These are phyloP conservation scores for Thomomys bottae DNA, from an alignment of 2,113 vertebrate genomes.

Conservation along the genomic window DNA sequence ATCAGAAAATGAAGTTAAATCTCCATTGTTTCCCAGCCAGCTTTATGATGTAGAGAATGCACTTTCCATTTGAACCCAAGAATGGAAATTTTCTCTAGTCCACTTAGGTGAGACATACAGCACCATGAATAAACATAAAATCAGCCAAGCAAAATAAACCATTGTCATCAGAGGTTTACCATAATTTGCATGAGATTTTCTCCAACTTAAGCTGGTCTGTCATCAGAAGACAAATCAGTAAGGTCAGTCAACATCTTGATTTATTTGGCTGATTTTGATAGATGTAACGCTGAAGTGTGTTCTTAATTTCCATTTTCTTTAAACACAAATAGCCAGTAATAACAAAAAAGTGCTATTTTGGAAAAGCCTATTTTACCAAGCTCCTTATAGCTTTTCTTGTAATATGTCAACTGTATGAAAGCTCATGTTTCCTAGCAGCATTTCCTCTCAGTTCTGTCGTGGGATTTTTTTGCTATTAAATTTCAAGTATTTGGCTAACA, in stretches of 20 bases:
- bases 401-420: slow-evolving; percentile 41
- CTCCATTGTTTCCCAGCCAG: background rate
- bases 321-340: slow-evolving; percentile 15
- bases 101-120: slow-evolving; percentile 22
- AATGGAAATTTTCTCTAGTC: background rate
- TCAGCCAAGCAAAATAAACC: slow-evolving; percentile 3
- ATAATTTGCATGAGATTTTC: slow-evolving; percentile 33
- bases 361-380: slow-evolving; percentile 11
- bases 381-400: slow-evolving; percentile 37
- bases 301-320: slow-evolving; percentile 50
- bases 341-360: slow-evolving; percentile 16
- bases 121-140: slow-evolving; percentile 49
- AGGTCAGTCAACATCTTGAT: slow-evolving; percentile 11
- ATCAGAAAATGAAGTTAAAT: background rate
- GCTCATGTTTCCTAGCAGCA: slow-evolving; percentile 68
- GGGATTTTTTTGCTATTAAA: slow-evolving; percentile 63
- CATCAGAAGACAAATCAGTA: background rate
- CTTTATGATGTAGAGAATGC: background rate
- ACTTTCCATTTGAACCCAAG: background rate
- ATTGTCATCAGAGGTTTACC: slow-evolving; percentile 8
- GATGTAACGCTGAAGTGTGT: slow-evolving; percentile 21
- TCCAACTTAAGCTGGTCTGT: slow-evolving; percentile 45
- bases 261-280: slow-evolving; percentile 11
- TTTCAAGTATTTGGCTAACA: slow-evolving; percentile 78
- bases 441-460: slow-evolving; percentile 64